phyloP scores from a whole-genome alignment of 2,797 vertebrate species.

The Leptodactylus fallax region DNA sequence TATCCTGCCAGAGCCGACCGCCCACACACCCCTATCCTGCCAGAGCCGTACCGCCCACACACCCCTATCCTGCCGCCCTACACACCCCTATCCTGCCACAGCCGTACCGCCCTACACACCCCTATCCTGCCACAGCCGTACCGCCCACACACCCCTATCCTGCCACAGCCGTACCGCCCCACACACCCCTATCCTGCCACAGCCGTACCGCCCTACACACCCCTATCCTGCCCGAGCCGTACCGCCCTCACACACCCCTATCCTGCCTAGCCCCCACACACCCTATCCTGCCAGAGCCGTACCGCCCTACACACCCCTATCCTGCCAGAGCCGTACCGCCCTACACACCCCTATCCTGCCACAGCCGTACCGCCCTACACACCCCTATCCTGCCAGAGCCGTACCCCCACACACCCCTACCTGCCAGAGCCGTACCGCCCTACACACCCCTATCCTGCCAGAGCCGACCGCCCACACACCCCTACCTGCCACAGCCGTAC shows the following conservation, averaged over 20 bases:
- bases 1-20: neutral
- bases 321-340: neutral
- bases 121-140: neutral
- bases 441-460: neutral
- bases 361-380: neutral
- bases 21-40: neutral
- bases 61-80: no score
- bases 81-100: no score
- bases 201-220: no score
- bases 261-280: no score
- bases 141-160: neutral
- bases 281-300: neutral
- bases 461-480: neutral
- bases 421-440: neutral
- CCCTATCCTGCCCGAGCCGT: no score
- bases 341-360: neutral
- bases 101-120: no score
- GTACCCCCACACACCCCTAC: neutral
- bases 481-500: neutral
- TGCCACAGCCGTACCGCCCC: neutral
- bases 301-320: neutral
- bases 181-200: no score
- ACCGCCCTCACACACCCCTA: no score
- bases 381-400: neutral
- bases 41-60: no score